A percentile compares a stretch with the other conserved stretches of the same genome.
Conservation (phyloP, 2,797 vertebrate species). For the Chelon labrosus region DNA sequence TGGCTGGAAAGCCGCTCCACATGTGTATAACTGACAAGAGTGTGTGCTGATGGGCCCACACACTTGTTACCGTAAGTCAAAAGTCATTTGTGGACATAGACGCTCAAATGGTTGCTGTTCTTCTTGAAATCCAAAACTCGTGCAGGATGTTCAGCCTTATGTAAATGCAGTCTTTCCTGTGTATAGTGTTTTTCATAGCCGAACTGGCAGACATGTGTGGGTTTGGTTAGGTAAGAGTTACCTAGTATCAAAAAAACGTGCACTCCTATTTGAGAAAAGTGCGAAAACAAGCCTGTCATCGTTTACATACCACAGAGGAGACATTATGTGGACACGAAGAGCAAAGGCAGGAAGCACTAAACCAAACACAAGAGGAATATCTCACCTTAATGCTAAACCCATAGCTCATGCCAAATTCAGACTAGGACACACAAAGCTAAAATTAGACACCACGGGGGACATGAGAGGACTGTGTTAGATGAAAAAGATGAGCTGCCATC, state of each 20-base stretch:
- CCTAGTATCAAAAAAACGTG: constrained; percentile 8
- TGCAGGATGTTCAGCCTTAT: not conserved
- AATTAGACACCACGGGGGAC: constrained; percentile 40
- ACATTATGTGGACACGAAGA: constrained; percentile 52
- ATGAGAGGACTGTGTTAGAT: constrained; percentile 35
- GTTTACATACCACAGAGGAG: constrained; percentile 66
- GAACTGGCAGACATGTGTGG: not conserved
- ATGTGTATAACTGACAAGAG: constrained; percentile 63
- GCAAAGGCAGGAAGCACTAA: constrained; percentile 64
- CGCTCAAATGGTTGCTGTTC: not conserved
- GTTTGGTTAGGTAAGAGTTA: constrained; percentile 1
- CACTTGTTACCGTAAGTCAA: constrained; percentile 31
- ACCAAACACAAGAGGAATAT: constrained; percentile 67
- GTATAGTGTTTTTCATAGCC: constrained; percentile 1
- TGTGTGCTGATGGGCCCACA: constrained; percentile 62
- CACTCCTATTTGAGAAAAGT: constrained; percentile 6
- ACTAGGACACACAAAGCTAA: constrained; percentile 36
- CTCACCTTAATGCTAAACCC: constrained; percentile 61
- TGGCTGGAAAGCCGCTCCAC: constrained; percentile 40
- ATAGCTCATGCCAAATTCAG: constrained; percentile 27
- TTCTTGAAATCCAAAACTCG: constrained; percentile 6
- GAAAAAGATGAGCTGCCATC: constrained; percentile 43
- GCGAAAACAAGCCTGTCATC: constrained; percentile 24
- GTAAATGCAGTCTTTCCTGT: constrained; percentile 6
- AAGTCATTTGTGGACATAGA: constrained; percentile 34